Evolutionary conservation across 2,113 vertebrate genomes (phyloP).

Genomic region (Megaleporinus macrocephalus): DNA sequence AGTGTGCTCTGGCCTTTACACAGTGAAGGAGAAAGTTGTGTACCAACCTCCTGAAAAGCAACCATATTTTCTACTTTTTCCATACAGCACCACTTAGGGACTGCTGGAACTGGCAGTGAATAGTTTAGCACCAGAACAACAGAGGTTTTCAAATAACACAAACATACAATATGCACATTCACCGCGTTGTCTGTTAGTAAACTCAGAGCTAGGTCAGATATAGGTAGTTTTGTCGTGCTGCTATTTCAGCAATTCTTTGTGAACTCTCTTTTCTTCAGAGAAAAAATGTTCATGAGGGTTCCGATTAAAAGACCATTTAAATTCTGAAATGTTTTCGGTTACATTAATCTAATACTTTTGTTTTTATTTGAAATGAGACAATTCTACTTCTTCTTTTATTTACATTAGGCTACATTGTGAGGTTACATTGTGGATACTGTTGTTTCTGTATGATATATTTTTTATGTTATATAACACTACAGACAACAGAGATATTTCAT

Average conservation of each 20-base stretch:
- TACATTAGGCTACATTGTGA: no score
- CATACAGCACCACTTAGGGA: background rate
- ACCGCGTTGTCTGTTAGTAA: background rate
- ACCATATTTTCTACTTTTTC: background rate
- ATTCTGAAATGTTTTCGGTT: no score
- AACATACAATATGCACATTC: conserved; percentile 33
- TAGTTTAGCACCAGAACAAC: conserved; percentile 31
- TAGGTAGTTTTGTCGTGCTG: background rate
- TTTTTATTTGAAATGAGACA: no score
- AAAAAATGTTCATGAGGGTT: no score
- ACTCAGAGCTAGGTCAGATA: background rate
- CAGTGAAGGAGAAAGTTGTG: conserved; percentile 8
- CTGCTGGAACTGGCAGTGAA: conserved; percentile 23
- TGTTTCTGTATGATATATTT: no score
- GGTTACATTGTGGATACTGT: no score
- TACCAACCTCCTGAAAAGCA: conserved; percentile 32
- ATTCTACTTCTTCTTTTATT: no score
- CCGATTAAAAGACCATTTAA: no score
- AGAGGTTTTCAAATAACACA: conserved; percentile 32
- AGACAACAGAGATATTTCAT: no score
- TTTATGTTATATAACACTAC: no score
- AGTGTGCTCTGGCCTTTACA: conserved; percentile 25
- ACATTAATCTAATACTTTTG: no score
- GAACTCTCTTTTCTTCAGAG: no score
- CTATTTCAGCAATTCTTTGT: background rate